Evolutionary conservation across 2,888 invertebrate species (phyloP), one percentile per base, ranked within the genome.

Genomic region (Yponomeuta cagnagella): DNA sequence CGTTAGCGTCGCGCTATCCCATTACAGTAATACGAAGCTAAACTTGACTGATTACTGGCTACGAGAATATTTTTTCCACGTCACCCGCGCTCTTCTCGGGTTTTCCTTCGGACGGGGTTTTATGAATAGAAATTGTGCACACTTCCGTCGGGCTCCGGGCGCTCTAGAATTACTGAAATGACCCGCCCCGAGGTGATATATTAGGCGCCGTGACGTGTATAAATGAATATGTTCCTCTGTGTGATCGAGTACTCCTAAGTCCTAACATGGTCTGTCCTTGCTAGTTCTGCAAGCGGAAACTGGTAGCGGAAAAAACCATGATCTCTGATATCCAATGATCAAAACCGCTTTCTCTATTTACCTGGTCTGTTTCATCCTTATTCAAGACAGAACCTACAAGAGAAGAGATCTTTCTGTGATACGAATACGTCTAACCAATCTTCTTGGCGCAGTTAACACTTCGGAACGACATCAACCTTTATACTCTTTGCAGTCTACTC

Each of bases 41-140:
- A 86, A 88, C 87, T 87, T 88, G 88, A 88, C 87, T 84, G 87
- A 89, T 89, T 84, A 86, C 88, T 78, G 81, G 78, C 80, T 79
- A 79, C 79, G 79, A 81, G 83, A 79, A 81, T 83, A 84, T 85
- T 88, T 58, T 87, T 72, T 70, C 70, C 48, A 30, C 31, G 70
- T 70, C 70, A 33, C 64, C 23, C 48, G 23, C 30, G 48, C 67
- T 43, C 43, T 12, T 33, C 67, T 6, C 43, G 43, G 67, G 43
- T 31, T 65, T 33, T 65, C 33, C 33, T 65, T 58, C 52, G 52
- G 12, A 58, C 52, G 52, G 52, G 52, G 6, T 30, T 65, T 65
- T 65, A 65, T 65, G 65, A 65, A 65, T 65, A 65, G 65, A 65
- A 65, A 65, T 65, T 30, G 65, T 65, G 65, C 65, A 65, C 52